Conservation (phyloP, 2,888 invertebrate genomes). For the Habroteleia sp. region DNA sequence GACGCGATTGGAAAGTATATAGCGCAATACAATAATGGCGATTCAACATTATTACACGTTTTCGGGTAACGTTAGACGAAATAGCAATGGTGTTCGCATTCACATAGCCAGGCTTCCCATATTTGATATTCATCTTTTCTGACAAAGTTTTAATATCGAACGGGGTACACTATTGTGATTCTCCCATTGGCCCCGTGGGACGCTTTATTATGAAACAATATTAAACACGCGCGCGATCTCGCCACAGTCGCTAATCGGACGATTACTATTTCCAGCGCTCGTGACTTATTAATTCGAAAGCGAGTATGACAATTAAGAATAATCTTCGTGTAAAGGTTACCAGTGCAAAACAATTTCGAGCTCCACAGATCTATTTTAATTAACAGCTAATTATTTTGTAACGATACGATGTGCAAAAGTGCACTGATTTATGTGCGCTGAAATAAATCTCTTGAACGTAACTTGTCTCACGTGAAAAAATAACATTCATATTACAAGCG, state of each 20-base stretch:
- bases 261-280: conserved; percentile 45
- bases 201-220: conserved; percentile 73
- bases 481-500: too few species aligned
- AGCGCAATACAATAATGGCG: conserved; percentile 20
- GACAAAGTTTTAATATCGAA: conserved; percentile 70
- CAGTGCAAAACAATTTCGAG: conserved; percentile 32
- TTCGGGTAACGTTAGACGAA: conserved; percentile 37
- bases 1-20: conserved; percentile 53
- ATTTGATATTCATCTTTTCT: conserved; percentile 66
- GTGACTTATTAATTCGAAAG: conserved; percentile 46
- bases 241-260: conserved; percentile 40
- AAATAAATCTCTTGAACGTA: too few species aligned
- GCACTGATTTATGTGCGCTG: conserved; percentile 35
- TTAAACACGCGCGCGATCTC: conserved; percentile 53
- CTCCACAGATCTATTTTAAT: conserved; percentile 14
- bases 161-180: conserved; percentile 69
- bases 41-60: conserved; percentile 50
- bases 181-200: conserved; percentile 73
- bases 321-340: conserved; percentile 45
- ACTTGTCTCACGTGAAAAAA: too few species aligned
- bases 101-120: conserved; percentile 64
- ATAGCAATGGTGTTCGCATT: conserved; percentile 55
- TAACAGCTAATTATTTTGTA: conserved; percentile 45
- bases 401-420: conserved; percentile 20
- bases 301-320: conserved; percentile 45